Percentiles rank a stretch among this genome's conserved stretches.
Evolutionary conservation across 2,113 vertebrate species (phyloP).

Genomic region (Pristiophorus japonicus): DNA sequence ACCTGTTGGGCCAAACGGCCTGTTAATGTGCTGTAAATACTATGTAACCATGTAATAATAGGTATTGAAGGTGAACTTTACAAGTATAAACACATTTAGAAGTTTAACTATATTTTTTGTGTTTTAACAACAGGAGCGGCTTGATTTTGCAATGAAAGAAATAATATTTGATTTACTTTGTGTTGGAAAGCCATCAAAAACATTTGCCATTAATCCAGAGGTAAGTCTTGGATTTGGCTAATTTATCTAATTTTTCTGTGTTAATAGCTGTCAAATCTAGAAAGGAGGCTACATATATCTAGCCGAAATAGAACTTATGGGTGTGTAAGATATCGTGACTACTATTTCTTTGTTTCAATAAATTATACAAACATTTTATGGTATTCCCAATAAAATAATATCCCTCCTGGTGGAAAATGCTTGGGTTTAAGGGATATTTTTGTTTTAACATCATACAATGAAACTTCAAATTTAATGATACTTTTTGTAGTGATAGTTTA

Average conservation of each 20-base stretch:
- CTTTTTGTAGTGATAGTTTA: not conserved
- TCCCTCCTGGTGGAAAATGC: not conserved
- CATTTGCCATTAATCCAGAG: slow-evolving; percentile 98
- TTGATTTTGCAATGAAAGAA: slow-evolving; percentile 99
- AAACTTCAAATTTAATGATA: not conserved
- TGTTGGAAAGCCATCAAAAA: slow-evolving; percentile 96
- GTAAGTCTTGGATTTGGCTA: slow-evolving; percentile 53
- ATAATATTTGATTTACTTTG: slow-evolving; percentile 99
- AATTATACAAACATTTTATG: not conserved
- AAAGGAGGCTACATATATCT: not conserved
- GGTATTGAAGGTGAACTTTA: not conserved
- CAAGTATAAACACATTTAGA: not conserved
- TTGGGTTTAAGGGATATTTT: not conserved
- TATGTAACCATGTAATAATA: not conserved
- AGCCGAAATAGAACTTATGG: not conserved
- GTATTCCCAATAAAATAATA: not conserved
- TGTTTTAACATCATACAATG: not conserved
- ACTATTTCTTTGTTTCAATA: not conserved
- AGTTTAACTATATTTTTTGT: slow-evolving; percentile 38
- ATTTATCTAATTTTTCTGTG: not conserved
- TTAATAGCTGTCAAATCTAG: not conserved
- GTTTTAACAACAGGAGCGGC: slow-evolving; percentile 73
- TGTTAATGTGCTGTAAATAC: not conserved
- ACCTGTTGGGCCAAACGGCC: not conserved
- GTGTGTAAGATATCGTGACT: not conserved